Evolutionary conservation across 30 jellyfish, hydroid and myxozoan species (phyloP).

Genomic region (Rhopilema esculentum): DNA sequence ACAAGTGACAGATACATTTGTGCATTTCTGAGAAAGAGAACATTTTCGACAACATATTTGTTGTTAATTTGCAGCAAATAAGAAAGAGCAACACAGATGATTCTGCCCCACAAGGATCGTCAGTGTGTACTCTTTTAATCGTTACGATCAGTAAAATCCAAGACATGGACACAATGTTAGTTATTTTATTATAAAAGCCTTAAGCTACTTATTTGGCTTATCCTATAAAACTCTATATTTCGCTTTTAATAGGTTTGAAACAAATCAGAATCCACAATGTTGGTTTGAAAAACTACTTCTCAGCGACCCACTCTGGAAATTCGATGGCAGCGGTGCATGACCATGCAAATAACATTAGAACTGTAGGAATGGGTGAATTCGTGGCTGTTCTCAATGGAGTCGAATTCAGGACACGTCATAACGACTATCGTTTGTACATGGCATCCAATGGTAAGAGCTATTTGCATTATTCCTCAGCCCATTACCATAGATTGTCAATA

Average conservation of each 20-base stretch:
- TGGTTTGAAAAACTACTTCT: slow-evolving; percentile 78
- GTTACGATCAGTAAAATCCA: too few species aligned
- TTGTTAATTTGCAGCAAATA: too few species aligned
- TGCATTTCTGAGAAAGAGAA: too few species aligned
- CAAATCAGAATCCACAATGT: slow-evolving; percentile 64
- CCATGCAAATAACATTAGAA: slow-evolving; percentile 90
- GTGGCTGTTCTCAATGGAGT: slow-evolving; percentile 94
- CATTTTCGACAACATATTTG: too few species aligned
- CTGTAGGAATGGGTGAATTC: slow-evolving; percentile 98
- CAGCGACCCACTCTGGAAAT: slow-evolving; percentile 73
- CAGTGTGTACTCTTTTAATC: too few species aligned
- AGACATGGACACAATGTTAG: too few species aligned
- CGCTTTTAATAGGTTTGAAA: slow-evolving; percentile 64
- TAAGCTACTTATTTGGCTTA: too few species aligned
- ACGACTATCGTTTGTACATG: slow-evolving; percentile 93
- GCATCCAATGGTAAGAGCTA: slow-evolving; percentile 64
- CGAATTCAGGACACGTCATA: slow-evolving; percentile 95
- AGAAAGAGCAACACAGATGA: too few species aligned
- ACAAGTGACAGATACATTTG: too few species aligned
- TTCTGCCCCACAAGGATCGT: too few species aligned
- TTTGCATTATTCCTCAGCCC: not conserved
- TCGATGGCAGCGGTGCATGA: slow-evolving; percentile 95
- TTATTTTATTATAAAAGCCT: too few species aligned
- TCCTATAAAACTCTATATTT: not conserved
- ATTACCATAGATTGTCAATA: not conserved